Evolutionary conservation across 2,797 vertebrate genomes (phyloP).

Genomic region (Chromobotia macracanthus): DNA sequence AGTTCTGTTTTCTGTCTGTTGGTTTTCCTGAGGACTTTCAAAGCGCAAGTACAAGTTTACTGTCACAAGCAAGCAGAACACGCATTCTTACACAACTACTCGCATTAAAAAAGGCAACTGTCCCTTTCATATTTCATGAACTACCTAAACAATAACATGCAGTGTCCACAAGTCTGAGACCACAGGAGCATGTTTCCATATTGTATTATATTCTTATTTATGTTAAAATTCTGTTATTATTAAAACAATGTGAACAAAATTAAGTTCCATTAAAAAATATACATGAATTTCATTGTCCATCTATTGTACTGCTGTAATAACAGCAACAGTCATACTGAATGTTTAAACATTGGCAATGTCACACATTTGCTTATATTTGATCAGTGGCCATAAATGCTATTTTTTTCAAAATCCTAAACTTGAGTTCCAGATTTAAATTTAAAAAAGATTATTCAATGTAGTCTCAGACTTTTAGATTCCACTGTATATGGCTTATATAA

Average conservation of each 20-base stretch:
- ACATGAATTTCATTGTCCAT: too few relatives aligned
- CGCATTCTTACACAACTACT: background rate
- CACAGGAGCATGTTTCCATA: background rate
- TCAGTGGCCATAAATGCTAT: background rate
- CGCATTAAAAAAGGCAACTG: constrained; percentile 21
- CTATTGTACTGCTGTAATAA: too few relatives aligned
- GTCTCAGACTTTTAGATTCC: background rate
- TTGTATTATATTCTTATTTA: background rate
- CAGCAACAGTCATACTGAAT: too few relatives aligned
- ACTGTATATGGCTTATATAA: background rate
- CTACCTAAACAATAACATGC: constrained; percentile 27
- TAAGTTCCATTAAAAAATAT: too few relatives aligned
- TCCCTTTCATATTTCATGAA: constrained; percentile 52
- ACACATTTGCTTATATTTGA: background rate
- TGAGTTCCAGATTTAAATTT: background rate
- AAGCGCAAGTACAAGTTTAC: constrained; percentile 10
- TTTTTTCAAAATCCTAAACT: background rate
- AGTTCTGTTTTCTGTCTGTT: constrained; percentile 28
- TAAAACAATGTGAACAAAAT: too few relatives aligned
- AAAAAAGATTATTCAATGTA: background rate
- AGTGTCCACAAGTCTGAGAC: constrained; percentile 19
- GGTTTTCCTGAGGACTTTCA: constrained; percentile 28
- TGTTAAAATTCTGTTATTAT: background rate
- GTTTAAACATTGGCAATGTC: too few relatives aligned
- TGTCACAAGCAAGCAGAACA: background rate